Percentiles rank a stretch among this genome's conserved stretches.
Evolutionary conservation across 2,888 invertebrate species (phyloP).

Genomic region (Tortrix viridana): DNA sequence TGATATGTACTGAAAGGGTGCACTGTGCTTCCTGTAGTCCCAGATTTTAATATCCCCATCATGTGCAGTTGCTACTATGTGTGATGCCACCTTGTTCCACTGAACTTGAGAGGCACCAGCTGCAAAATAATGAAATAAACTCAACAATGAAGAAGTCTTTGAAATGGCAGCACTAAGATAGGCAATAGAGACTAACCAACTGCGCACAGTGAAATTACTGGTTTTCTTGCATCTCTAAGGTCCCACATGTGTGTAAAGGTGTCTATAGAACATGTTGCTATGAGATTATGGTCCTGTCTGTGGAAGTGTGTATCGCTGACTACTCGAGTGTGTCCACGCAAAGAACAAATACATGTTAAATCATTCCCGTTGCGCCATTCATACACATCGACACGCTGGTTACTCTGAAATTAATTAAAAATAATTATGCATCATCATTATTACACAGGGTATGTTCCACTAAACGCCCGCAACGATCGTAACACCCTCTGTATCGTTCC

Average conservation of each 20-base stretch:
- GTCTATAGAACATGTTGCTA: conserved; percentile 95
- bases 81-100: conserved; percentile 94
- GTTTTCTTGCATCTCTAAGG: conserved; percentile 92
- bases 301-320: conserved; percentile 98
- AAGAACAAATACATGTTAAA: conserved; percentile 88
- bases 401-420: conserved; percentile 85
- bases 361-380: conserved; percentile 89
- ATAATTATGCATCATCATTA: not conserved
- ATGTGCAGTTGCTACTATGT: conserved; percentile 96
- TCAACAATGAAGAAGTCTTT: not conserved
- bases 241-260: conserved; percentile 98
- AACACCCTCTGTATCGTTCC: too few relatives aligned
- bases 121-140: conserved; percentile 53
- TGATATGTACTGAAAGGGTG: conserved; percentile 96
- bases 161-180: not conserved
- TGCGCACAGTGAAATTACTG: conserved; percentile 92
- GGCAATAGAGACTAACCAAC: conserved; percentile 85
- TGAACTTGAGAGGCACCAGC: conserved; percentile 97
- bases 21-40: conserved; percentile 95
- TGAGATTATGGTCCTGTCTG: conserved; percentile 79
- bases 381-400: conserved; percentile 93
- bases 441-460: too few relatives aligned
- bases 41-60: conserved; percentile 98
- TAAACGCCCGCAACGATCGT: too few relatives aligned
- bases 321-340: conserved; percentile 92